Percentiles rank a stretch among this genome's conserved stretches.
Evolutionary conservation across 2,113 vertebrate species (phyloP).

Genomic region (Haplochromis burtoni): DNA sequence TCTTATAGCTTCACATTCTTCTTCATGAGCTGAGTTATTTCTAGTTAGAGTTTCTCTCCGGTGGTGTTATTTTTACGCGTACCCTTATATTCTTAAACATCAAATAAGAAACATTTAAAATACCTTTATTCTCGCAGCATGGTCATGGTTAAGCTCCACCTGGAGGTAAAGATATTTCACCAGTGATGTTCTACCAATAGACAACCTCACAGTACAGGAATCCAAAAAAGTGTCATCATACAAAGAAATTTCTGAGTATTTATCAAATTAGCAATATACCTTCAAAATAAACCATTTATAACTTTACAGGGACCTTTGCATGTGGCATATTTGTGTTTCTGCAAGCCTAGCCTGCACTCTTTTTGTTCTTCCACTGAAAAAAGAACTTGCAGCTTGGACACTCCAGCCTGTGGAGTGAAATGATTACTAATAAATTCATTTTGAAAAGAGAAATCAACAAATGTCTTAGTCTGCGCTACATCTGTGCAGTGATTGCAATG

Average conservation of each 20-base stretch:
- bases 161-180: neutral
- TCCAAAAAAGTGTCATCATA: neutral
- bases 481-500: neutral
- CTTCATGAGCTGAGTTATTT: neutral
- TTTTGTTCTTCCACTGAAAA: neutral
- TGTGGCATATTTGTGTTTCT: neutral
- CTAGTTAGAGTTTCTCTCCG: neutral
- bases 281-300: neutral
- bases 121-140: neutral
- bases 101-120: neutral
- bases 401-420: neutral
- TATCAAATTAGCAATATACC: neutral
- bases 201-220: neutral
- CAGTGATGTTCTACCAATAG: neutral
- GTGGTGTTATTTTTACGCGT: neutral
- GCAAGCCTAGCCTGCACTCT: neutral
- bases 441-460: neutral
- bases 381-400: neutral
- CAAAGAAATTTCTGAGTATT: neutral
- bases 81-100: neutral
- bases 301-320: neutral
- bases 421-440: neutral
- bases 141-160: neutral
- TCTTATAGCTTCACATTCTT: neutral
- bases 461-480: neutral